phyloP scores from a whole-genome alignment of 2,113 vertebrate species.

The Engraulis encrasicolus region DNA sequence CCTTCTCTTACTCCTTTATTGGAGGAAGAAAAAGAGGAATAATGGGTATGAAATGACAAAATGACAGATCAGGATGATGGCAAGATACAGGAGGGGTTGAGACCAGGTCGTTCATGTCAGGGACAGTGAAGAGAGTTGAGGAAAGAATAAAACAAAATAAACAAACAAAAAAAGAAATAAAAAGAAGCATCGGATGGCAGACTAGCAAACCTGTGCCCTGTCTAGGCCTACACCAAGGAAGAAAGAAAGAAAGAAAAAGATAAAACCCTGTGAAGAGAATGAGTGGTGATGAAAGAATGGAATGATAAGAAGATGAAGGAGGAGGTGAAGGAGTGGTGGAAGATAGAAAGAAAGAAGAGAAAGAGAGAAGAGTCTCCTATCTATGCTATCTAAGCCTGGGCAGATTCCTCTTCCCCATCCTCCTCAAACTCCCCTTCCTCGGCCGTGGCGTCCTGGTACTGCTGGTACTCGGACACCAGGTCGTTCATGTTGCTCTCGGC shows the following conservation, averaged over 20 bases:
- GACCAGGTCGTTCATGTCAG: too few species aligned
- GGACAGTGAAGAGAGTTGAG: too few species aligned
- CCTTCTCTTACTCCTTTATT: too few species aligned
- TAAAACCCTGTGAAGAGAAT: background rate
- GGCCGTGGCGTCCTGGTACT: constrained; percentile 81
- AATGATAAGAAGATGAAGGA: background rate
- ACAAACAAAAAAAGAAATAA: background rate
- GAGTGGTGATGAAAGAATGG: background rate
- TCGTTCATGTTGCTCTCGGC: constrained; percentile 85
- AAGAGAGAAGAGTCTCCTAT: too few species aligned
- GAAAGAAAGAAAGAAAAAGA: too few species aligned
- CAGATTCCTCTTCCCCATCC: constrained; percentile 44
- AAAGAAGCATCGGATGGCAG: background rate
- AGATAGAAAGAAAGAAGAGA: background rate
- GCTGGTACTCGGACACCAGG: constrained; percentile 80
- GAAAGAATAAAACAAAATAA: too few species aligned
- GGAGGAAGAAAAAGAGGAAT: background rate
- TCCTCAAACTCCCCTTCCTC: constrained; percentile 72
- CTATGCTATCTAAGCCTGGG: constrained; percentile 17
- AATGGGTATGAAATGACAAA: background rate
- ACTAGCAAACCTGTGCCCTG: too few species aligned
- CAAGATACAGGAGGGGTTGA: background rate
- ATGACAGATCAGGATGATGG: background rate
- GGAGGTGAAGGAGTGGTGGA: background rate
- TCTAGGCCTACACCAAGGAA: too few species aligned